A percentile compares a stretch with the other conserved stretches of the same genome.
phyloP scores from a whole-genome alignment of 2,113 vertebrate genomes.

The Callionymus lyra region DNA sequence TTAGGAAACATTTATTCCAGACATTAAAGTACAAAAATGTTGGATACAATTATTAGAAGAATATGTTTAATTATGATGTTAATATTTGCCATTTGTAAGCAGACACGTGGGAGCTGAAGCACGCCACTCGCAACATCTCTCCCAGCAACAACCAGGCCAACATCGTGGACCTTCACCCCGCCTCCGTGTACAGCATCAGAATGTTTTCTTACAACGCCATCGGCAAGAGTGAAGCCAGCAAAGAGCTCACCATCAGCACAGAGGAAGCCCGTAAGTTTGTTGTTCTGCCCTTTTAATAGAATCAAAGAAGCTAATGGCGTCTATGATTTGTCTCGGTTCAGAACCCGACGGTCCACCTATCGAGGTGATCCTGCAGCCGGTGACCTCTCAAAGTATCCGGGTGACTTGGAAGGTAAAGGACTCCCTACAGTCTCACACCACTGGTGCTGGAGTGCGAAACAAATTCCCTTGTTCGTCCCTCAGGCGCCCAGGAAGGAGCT shows the following conservation, averaged over 20 bases:
- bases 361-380: constrained; percentile 89
- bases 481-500: constrained; percentile 94
- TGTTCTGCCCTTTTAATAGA: not conserved
- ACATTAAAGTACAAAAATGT: too few relatives aligned
- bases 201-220: constrained; percentile 98
- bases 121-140: constrained; percentile 93
- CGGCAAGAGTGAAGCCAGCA: constrained; percentile 92
- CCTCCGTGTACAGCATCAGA: constrained; percentile 93
- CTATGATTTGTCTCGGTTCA: constrained; percentile 32
- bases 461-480: not conserved
- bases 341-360: constrained; percentile 93
- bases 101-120: constrained; percentile 96
- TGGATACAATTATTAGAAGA: too few relatives aligned
- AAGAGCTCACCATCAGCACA: constrained; percentile 93
- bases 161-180: constrained; percentile 93
- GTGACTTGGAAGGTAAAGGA: constrained; percentile 92
- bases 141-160: constrained; percentile 97
- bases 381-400: constrained; percentile 95
- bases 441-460: not conserved
- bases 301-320: not conserved
- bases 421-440: not conserved
- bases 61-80: too few relatives aligned
- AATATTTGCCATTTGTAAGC: not conserved
- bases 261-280: constrained; percentile 86
- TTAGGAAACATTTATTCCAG: too few relatives aligned